Evolutionary conservation across 1,140 invertebrate species (phyloP), one percentile per base, ranked within the genome.

Genomic region (Reticulitermes speratus): DNA sequence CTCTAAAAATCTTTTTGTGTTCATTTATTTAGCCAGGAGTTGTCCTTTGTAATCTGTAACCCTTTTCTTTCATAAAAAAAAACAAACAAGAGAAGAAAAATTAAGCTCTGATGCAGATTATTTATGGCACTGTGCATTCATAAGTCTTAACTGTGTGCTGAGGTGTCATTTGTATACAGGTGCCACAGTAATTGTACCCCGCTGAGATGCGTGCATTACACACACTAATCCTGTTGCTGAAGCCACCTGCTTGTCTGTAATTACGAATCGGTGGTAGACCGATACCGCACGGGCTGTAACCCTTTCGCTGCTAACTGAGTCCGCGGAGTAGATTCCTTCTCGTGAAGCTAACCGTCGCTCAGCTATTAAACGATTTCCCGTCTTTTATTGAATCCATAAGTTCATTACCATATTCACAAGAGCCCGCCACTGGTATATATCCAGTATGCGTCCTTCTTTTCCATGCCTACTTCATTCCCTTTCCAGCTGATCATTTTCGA

Each of bases 1-100:
- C 65, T 75, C 65, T 14, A 75, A 75, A 75, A 75, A 65, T 65
- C 9, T 75, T 75, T 75, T 75, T 75, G 65, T 75, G 65, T 75
- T 75, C 65, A 30, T 75, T 75, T 75, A 75, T 75, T 75, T 75
- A 75, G n/a, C 25, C 9, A 30, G 52, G 52, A 55, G 65, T 75
- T 75, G 65, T 75, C 65, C 65, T 75, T 30, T 75, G 65, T 30
- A 30, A 75, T 75, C 7, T 75, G 25, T 75, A 75, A 30, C 65
- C 65, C 65, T 30, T 30, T 5, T 55, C 52, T 55, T 19, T 16
- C 3, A 12, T 9, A 75, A 25, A 75, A 75, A 23, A 65, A n/a
- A 75, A 75, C 25, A 75, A 75, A 75, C 65, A 75, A 75, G 25
- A 75, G 65, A 30, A 75, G 65, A 75, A 14, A 75, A 75, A 75